Percentiles rank a stretch among this genome's conserved stretches.
Conservation (phyloP, 1,140 invertebrate species). For the Drosophila obscura region DNA sequence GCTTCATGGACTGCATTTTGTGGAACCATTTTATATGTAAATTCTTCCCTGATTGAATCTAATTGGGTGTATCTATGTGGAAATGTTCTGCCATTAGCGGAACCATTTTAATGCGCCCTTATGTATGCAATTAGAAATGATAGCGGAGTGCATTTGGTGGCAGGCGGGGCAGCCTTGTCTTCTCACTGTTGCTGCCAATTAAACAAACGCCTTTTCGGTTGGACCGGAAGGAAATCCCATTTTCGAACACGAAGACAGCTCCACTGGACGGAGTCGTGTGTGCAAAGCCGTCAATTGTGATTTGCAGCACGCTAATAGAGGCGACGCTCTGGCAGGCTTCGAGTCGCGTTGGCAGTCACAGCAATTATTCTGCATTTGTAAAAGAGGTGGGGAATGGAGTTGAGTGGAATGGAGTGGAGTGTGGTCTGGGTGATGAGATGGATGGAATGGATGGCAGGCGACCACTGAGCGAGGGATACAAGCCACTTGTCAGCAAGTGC, state of each 20-base stretch:
- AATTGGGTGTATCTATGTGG: conserved; percentile 12
- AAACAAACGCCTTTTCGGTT: conserved; percentile 28
- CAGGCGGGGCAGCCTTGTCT: not conserved
- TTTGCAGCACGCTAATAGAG: conserved; percentile 74
- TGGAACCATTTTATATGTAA: not conserved
- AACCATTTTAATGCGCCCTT: conserved; percentile 33
- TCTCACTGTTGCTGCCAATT: conserved; percentile 20
- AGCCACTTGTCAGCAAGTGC: conserved; percentile 76
- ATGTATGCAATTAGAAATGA: conserved; percentile 56
- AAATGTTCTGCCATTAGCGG: conserved; percentile 1
- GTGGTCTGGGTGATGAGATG: conserved; percentile 30
- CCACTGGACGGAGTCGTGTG: conserved; percentile 52
- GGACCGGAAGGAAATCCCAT: conserved; percentile 71
- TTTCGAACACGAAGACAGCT: conserved; percentile 50
- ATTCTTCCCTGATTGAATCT: conserved; percentile 19
- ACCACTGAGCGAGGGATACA: conserved; percentile 41
- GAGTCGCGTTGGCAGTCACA: conserved; percentile 41
- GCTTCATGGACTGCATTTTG: conserved; percentile 7
- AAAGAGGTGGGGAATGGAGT: not conserved
- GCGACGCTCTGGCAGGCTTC: conserved; percentile 22
- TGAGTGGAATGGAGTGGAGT: conserved; percentile 1
- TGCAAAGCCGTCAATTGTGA: conserved; percentile 74
- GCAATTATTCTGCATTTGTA: conserved; percentile 67
- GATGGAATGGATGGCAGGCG: conserved; percentile 41
- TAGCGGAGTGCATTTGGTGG: not conserved